These are phyloP conservation scores for Apeira syringaria DNA, from an alignment of 2,888 invertebrate species.

Conservation along the genomic window DNA sequence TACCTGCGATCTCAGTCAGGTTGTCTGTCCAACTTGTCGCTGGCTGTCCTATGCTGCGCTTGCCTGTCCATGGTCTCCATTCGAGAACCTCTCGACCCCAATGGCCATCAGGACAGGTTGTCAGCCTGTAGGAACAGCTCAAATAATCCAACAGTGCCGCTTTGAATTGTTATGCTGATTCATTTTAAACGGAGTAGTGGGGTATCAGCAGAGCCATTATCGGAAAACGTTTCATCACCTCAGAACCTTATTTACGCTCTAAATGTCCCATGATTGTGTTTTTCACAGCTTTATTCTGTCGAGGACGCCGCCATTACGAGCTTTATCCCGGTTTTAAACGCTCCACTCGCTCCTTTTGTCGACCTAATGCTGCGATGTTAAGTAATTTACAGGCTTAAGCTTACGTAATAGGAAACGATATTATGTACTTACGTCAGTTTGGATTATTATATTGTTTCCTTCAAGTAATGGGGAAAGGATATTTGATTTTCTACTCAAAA, in stretches of 20 bases:
- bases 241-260: constrained; percentile 43
- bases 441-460: constrained; percentile 17
- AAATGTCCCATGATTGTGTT: constrained; percentile 42
- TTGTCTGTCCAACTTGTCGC: no score
- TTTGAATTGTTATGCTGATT: no score
- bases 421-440: constrained; percentile 21
- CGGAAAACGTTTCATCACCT: constrained; percentile 52
- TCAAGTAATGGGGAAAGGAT: constrained; percentile 5
- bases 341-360: constrained; percentile 17
- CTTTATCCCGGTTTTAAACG: constrained; percentile 24
- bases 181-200: constrained; percentile 30
- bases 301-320: constrained; percentile 25
- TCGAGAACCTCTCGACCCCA: no score
- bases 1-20: no score
- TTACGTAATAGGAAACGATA: constrained; percentile 16
- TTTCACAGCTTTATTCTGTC: constrained; percentile 29
- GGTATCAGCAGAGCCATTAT: constrained; percentile 47
- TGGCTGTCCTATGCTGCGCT: no score
- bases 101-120: no score
- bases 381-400: constrained; percentile 21
- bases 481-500: constrained; percentile 13
- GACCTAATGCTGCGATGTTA: constrained; percentile 12
- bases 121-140: no score
- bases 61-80: no score
- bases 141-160: no score